phyloP scores from a whole-genome alignment of 1,140 invertebrate species.

The Ceratitis capitata region DNA sequence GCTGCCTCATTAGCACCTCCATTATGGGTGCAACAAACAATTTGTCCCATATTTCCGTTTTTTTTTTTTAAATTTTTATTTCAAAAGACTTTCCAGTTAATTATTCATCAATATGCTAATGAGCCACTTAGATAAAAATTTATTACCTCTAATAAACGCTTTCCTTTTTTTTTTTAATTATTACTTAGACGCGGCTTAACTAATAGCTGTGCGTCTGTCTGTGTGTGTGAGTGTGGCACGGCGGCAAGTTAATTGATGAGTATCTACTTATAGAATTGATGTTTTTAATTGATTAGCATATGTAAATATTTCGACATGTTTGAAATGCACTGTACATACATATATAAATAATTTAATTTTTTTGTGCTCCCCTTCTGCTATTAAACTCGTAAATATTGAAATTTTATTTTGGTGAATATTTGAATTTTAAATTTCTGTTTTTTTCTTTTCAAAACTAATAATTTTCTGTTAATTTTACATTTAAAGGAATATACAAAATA shows the following conservation, averaged over 20 bases:
- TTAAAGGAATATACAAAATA: too few relatives aligned
- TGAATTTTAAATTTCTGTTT: too few relatives aligned
- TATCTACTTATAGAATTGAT: not conserved
- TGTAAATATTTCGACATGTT: not conserved
- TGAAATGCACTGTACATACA: not conserved
- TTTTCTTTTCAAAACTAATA: too few relatives aligned
- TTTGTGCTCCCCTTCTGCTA: too few relatives aligned
- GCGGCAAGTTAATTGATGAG: not conserved
- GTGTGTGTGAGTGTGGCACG: not conserved
- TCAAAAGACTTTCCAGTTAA: not conserved
- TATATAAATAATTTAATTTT: too few relatives aligned
- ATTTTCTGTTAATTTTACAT: too few relatives aligned
- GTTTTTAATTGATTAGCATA: not conserved
- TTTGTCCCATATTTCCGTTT: too few relatives aligned
- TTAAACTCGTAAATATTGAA: too few relatives aligned
- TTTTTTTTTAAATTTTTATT: not conserved
- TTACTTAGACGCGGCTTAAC: not conserved
- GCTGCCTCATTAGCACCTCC: not conserved
- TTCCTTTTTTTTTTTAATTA: not conserved
- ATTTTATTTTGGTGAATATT: too few relatives aligned
- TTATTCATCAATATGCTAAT: slow-evolving; percentile 31
- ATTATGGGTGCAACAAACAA: not conserved
- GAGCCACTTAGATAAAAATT: not conserved
- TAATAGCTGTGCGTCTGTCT: not conserved
- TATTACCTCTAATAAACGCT: not conserved